Evolutionary conservation across 2,888 invertebrate species (phyloP).

Genomic region (Heteromurus nitidus): DNA sequence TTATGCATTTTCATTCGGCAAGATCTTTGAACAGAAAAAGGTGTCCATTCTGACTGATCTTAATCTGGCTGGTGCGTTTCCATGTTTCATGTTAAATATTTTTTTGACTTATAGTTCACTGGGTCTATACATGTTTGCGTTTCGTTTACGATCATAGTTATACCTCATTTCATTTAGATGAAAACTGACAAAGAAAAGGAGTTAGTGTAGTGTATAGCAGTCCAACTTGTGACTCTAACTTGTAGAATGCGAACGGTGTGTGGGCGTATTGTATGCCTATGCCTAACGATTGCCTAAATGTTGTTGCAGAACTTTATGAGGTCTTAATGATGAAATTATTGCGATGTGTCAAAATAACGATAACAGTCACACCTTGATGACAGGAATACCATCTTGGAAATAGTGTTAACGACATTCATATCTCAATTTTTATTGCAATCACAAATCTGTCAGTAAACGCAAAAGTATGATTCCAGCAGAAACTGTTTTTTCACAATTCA

Average conservation of each 20-base stretch:
- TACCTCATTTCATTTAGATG: too few relatives aligned
- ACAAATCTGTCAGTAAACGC: background rate
- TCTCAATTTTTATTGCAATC: slow-evolving; percentile 10
- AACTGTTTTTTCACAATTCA: background rate
- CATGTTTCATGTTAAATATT: too few relatives aligned
- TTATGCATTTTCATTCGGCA: background rate
- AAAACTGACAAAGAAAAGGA: too few relatives aligned
- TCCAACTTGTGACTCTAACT: background rate
- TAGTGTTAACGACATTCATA: slow-evolving; percentile 18
- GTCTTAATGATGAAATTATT: slow-evolving; percentile 25
- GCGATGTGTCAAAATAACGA: slow-evolving; percentile 4
- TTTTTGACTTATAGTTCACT: too few relatives aligned
- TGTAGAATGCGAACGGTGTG: background rate
- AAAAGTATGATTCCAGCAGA: slow-evolving; percentile 2
- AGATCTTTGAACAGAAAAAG: background rate
- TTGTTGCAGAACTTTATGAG: slow-evolving; percentile 20
- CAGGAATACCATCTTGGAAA: slow-evolving; percentile 17
- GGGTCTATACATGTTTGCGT: too few relatives aligned
- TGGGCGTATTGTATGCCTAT: background rate
- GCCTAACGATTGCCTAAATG: slow-evolving; percentile 3
- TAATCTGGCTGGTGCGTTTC: background rate
- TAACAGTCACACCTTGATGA: slow-evolving; percentile 26
- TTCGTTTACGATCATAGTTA: too few relatives aligned
- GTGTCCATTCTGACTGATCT: background rate
- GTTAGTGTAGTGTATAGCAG: too few relatives aligned